Base-by-base conservation (phyloP, 1,140 invertebrate genomes). In the Paracyclopina nana region DNA sequence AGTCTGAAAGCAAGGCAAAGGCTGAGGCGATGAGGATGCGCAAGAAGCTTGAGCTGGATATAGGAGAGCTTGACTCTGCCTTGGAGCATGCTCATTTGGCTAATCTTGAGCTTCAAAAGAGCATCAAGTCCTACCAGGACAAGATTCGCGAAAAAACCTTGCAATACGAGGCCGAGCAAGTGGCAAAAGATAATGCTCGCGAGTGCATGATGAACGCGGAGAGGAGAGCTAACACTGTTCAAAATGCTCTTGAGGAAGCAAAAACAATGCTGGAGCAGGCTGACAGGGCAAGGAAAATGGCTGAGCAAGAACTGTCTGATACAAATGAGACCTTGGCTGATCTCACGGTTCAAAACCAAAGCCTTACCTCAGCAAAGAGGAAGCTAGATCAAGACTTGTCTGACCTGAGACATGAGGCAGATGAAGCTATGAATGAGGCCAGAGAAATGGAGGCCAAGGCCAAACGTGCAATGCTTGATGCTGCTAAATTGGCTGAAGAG, bases 11-110 rank as follows among this genome's bases (percentile, higher is more conserved):
- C 43, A 70, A 68, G 60, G 68, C 67, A 42, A 72, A 72, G 57
- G 66, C 68, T 38, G 75, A 76, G 57, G 70, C 73, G 41, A 61
- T 72, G 55, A 64, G 91, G 69, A 85, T 96, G 81, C 97, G 97
- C 81, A 98, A 98, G 82, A 98, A 98, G 73, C 73, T 98, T 59
- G 94, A 99, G 70, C 82, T 83, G 58, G 92, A 98, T 72, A 96
- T 97, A 72, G 97, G 96, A 66, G 92, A 98, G 67, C 73, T 97
- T 43, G 92, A 98, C 70, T 71, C 74, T 55, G 69, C 71, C 44
- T 58, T 76, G n/a, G 74, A 76, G 48, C 68, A 70, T 46, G 68
- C 68, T 53, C 70, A 69, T 60, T 69, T 70, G 24, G 65, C 64
- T 16, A 72, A 71, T 53, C 68, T 71, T 43, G 74, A 76, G 54